Evolutionary conservation across 2,113 vertebrate genomes (phyloP).

Genomic region (Pycnonotus jocosus): DNA sequence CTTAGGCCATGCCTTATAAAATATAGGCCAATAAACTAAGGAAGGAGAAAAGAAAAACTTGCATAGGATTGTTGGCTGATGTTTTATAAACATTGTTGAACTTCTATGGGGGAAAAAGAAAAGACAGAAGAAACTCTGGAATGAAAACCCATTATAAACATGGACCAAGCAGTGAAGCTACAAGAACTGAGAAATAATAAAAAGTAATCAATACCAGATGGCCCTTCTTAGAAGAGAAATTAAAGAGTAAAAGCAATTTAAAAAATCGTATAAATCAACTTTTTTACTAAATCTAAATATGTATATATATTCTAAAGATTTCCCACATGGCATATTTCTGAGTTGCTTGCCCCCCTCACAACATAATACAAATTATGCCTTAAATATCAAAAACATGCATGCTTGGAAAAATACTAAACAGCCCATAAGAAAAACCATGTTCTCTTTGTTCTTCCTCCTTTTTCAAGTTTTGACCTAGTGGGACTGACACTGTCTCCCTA

Average conservation of each 20-base stretch:
- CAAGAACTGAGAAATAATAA: constrained; percentile 57
- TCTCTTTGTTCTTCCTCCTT: not conserved
- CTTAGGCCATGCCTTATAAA: constrained; percentile 42
- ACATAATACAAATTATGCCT: not conserved
- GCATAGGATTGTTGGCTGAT: constrained; percentile 42
- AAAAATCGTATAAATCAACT: constrained; percentile 58
- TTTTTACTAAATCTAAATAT: constrained; percentile 6
- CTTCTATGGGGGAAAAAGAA: not conserved
- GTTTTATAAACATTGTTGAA: constrained; percentile 66
- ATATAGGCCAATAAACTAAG: constrained; percentile 57
- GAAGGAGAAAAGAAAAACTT: constrained; percentile 26
- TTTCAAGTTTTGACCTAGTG: constrained; percentile 1
- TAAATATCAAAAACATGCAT: not conserved
- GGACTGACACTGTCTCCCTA: not conserved
- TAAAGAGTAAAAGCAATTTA: constrained; percentile 44
- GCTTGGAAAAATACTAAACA: not conserved
- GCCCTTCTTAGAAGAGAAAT: constrained; percentile 51
- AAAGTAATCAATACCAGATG: constrained; percentile 63
- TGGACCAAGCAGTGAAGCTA: not conserved
- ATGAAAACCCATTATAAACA: constrained; percentile 47
- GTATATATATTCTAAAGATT: not conserved
- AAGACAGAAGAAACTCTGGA: constrained; percentile 14
- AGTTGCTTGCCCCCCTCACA: not conserved
- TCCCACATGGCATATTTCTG: not conserved
- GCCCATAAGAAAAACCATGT: not conserved